Base-by-base conservation (phyloP, 2,113 vertebrate genomes). In the Eulemur macaco region DNA sequence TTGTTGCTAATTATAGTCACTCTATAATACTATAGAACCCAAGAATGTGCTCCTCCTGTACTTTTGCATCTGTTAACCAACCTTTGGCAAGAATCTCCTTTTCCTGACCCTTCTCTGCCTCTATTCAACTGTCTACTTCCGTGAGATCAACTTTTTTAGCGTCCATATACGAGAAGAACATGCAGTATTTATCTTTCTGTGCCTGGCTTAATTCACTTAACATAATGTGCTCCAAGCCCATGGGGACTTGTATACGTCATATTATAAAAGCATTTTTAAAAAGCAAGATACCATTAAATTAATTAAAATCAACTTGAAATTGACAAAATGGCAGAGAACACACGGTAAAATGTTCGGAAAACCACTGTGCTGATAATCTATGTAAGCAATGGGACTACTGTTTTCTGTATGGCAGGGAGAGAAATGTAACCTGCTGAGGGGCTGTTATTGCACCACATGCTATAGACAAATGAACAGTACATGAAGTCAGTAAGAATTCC, bases 291-390 rank as follows among this genome's bases (percentile, higher is more conserved):
- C 17, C 58, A 80, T 64, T 42, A 74, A 76, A 77, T 83, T 74
- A 82, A 95, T 85, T 82, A 93, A 91, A 91, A 77, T 91, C 89
- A 89, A 77, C 71, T 86, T 93, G 73, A 87, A 87, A 76, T 54
- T 50, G 58, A 81, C 54, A 73, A 68, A 74, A 31, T 37, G 25
- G 21, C 15, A 77, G 54, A 68, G 39, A 45, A 47, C 13, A 3
- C 15, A 20, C 23, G 14, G 21, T 56, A 50, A 64, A 66, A 56
- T 11, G 12, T 25, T 86, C 6, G 60, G 18, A 77, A 89, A 96
- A 37, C 8, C 42, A 73, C 42, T n/a, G 12, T 21, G 42, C 34
- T 8, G 3, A 31, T 63, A 39, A 77, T 11, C 34, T 42, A 25
- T n/a, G 15, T 34, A 64, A 56, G 25, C 45, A 54, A 60, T 1